Evolutionary conservation across 1,140 invertebrate species (phyloP).

Genomic region (Cydia splendana): DNA sequence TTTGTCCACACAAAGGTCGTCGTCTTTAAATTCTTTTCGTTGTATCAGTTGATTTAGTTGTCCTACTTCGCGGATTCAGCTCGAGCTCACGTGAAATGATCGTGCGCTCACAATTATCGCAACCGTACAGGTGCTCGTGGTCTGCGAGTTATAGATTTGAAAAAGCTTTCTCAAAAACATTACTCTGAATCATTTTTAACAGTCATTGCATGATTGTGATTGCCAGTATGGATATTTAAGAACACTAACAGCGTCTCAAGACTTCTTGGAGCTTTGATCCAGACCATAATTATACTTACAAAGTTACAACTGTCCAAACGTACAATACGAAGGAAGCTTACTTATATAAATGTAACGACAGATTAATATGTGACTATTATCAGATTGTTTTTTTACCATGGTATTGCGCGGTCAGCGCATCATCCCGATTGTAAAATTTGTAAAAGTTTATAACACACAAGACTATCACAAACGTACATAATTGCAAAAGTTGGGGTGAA

Average conservation of each 20-base stretch:
- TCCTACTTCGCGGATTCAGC: not conserved
- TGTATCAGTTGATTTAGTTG: not conserved
- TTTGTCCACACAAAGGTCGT: not conserved
- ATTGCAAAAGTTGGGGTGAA: no score
- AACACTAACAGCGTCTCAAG: not conserved
- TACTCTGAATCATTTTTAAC: not conserved
- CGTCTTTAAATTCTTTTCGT: not conserved
- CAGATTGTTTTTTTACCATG: no score
- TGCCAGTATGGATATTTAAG: not conserved
- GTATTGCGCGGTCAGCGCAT: no score
- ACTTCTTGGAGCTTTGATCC: no score
- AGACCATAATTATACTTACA: no score
- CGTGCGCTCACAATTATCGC: slow-evolving; percentile 12
- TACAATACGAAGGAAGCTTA: no score
- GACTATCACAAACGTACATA: no score
- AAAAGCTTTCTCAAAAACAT: not conserved
- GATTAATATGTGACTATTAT: no score
- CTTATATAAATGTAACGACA: no score
- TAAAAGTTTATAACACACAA: no score
- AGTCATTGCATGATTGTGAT: not conserved
- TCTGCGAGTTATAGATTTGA: not conserved
- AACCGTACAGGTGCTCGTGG: not conserved
- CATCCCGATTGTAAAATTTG: no score
- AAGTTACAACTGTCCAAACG: no score
- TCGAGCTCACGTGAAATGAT: not conserved